Evolutionary conservation across 2,888 invertebrate species (phyloP), one percentile per base, ranked within the genome.

Genomic region (Eupithecia pulchellata): DNA sequence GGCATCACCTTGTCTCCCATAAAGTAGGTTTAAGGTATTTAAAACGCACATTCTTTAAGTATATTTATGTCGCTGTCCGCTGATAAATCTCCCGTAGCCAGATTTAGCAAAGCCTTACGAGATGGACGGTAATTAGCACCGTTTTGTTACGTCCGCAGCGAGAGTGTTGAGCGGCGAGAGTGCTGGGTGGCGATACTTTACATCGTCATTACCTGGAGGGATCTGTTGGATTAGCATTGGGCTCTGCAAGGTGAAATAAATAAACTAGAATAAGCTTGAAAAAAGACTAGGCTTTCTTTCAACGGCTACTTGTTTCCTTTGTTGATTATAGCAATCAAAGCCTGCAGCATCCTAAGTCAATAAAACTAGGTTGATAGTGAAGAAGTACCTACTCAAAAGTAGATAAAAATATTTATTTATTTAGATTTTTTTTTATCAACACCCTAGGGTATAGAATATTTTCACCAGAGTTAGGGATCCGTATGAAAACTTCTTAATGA

Each of bases 51-150:
- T 85, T 69, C 69, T 83, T 79, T 79, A 77, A 68, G 79, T 80
- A 79, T 82, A 84, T 84, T 86, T 88, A 85, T 82, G 82, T 85
- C 82, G 47, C 57, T 63, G 68, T 83, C 81, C 78, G 77, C 74
- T 77, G 77, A 78, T 84, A 85, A 84, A 84, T 82, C 85, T 84
- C 76, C 42, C 30, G 75, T 73, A 78, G 80, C 81, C 83, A 84
- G 85, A 86, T 89, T 87, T 86, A 70, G 81, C 80, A 86, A 89
- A 88, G 87, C 86, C 87, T 71, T 52, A 52, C 77, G 73, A 77
- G 75, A 71, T 70, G 78, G 77, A 78, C 79, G 82, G 82, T 88
- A 89, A 89, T 89, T 88, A 85, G 84, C 82, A 58, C 72, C 76
- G 74, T 79, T 79, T 77, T 82, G 79, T 80, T 78, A 78, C 78